phyloP scores from a whole-genome alignment of 2,888 invertebrate species.

The Gisinianus flammeolus region DNA sequence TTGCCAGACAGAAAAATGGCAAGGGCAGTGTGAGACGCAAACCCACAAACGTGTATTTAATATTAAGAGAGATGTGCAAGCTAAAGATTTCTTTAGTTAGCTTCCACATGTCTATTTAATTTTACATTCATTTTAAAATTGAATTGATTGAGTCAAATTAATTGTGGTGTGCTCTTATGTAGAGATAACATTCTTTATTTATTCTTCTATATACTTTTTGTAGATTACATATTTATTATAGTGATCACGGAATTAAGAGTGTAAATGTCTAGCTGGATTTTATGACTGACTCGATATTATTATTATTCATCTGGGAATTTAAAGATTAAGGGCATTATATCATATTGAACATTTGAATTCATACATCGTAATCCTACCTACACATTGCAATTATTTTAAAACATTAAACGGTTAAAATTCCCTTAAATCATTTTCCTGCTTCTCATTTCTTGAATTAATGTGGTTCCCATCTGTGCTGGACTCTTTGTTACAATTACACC shows the following conservation, averaged over 20 bases:
- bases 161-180: not conserved
- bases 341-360: not conserved
- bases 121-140: no score
- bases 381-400: slow-evolving; percentile 2
- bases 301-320: not conserved
- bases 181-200: not conserved
- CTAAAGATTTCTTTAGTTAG: no score
- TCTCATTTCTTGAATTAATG: slow-evolving; percentile 85
- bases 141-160: no score
- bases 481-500: slow-evolving; percentile 94
- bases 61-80: no score
- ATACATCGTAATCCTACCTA: not conserved
- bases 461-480: slow-evolving; percentile 94
- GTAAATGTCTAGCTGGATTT: no score
- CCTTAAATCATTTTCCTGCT: slow-evolving; percentile 49
- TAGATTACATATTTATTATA: not conserved
- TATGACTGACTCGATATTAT: no score
- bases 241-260: no score
- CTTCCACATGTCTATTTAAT: no score
- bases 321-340: not conserved
- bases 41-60: no score
- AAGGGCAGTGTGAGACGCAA: no score
- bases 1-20: no score
- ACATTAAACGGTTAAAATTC: slow-evolving; percentile 10
- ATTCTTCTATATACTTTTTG: not conserved